Evolutionary conservation across 2,888 invertebrate genomes (phyloP), one percentile per base, ranked within the genome.

Genomic region (Athalia cordata): DNA sequence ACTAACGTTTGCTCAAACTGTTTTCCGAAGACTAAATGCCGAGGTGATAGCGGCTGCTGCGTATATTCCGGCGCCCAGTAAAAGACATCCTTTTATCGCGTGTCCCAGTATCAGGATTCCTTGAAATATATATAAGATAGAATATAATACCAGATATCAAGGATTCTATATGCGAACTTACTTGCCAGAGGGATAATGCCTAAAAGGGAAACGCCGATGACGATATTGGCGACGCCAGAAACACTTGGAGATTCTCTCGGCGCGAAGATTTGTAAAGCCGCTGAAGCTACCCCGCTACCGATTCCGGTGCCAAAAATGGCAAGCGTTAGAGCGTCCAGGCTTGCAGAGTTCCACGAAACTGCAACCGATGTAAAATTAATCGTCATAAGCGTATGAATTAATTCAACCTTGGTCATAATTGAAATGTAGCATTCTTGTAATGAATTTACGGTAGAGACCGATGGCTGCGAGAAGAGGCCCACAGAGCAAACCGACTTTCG

Each of bases 361-460:
- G 57, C 47, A 64, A 61, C 29, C 29, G 29, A 29, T 29, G 29
- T 29, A 29, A 29, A 29, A 29, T 29, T 29, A 29, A 29, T 55
- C 55, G n/a, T 62, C 62, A 62, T 13, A 13, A 8, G n/a, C 15
- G 0, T 15, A 43, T 6, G 11, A 55, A 52, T 52, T 3, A 55
- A 29, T 68, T 6, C n/a, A 11, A 61, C n/a, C 7, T 50, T 55
- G 29, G 50, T 9, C 11, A n/a, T 7, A 13, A 65, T 43, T 9
- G 43, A 29, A 65, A 29, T 13, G 13, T 15, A 15, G 4, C 11
- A 61, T 59, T 47, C 5, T 59, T 8, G 59, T 43, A 11, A 72
- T n/a, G 3, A 59, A 59, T 70, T 74, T 13, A 78, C 78, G 62
- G 47, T 64, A 78, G n/a, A 78, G 78, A 55, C 59, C 78, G 15